A percentile compares a stretch with the other conserved stretches of the same genome.
Conservation (phyloP, 2,113 vertebrate genomes). For the Donacobius atricapilla region DNA sequence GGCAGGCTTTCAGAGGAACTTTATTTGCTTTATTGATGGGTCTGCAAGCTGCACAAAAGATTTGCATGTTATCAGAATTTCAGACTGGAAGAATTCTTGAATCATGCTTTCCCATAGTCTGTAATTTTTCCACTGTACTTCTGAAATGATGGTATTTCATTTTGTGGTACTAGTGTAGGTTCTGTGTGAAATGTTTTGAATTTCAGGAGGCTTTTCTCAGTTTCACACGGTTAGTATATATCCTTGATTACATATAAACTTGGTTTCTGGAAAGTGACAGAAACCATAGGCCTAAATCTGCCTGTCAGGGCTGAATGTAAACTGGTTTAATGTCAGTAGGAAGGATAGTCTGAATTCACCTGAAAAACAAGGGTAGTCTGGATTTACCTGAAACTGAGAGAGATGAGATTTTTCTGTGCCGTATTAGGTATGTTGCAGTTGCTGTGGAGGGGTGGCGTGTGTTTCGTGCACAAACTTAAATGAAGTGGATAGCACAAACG, state of each 20-base stretch:
- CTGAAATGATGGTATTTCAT: not conserved
- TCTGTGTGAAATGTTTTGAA: not conserved
- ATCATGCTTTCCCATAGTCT: not conserved
- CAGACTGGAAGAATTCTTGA: not conserved
- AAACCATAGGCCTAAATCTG: not conserved
- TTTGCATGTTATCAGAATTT: conserved; percentile 14
- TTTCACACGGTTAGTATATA: not conserved
- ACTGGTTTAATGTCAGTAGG: not conserved
- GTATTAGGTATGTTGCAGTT: not conserved
- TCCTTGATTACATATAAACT: not conserved
- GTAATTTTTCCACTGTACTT: not conserved
- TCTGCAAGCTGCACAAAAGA: not conserved
- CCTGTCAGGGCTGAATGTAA: not conserved
- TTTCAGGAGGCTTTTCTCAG: not conserved
- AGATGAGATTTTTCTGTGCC: not conserved
- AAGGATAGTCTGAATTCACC: not conserved
- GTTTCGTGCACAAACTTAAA: not conserved
- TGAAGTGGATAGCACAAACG: not conserved
- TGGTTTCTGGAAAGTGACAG: not conserved
- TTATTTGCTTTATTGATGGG: conserved; percentile 20
- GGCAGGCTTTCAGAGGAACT: conserved; percentile 33
- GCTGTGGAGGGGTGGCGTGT: not conserved
- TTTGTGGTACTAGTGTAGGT: not conserved
- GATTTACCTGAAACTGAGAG: not conserved
- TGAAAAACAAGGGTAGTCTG: not conserved